These are phyloP conservation scores for Empidonax traillii DNA, from an alignment of 2,113 vertebrate genomes.

Conservation along the genomic window DNA sequence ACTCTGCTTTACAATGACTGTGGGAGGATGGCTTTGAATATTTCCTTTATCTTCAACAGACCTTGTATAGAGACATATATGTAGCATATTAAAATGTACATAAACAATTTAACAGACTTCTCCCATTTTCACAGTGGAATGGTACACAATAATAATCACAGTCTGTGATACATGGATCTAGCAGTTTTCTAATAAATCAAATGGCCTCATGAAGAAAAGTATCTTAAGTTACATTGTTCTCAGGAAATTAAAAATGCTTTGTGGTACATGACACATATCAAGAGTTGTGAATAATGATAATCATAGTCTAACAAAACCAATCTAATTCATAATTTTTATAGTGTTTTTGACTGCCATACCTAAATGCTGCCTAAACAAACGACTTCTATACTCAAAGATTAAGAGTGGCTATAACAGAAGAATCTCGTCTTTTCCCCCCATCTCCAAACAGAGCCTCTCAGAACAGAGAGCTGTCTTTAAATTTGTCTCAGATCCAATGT, in stretches of 20 bases:
- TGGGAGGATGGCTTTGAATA: not conserved
- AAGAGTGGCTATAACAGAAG: not conserved
- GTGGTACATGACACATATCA: not conserved
- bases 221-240: not conserved
- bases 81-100: not conserved
- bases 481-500: not conserved
- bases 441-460: not conserved
- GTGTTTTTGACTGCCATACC: not conserved
- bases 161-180: not conserved
- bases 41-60: not conserved
- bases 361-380: not conserved
- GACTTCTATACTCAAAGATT: not conserved
- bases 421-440: not conserved
- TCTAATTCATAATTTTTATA: not conserved
- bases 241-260: conserved; percentile 48
- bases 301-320: conserved; percentile 6
- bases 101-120: not conserved
- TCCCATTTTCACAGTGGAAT: not conserved
- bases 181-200: conserved; percentile 17
- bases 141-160: not conserved
- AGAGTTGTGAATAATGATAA: conserved; percentile 16
- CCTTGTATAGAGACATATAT: not conserved
- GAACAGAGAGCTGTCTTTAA: not conserved
- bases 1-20: not conserved
- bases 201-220: not conserved